phyloP scores from a whole-genome alignment of 2,113 vertebrate genomes.

The Odobenus rosmarus region DNA sequence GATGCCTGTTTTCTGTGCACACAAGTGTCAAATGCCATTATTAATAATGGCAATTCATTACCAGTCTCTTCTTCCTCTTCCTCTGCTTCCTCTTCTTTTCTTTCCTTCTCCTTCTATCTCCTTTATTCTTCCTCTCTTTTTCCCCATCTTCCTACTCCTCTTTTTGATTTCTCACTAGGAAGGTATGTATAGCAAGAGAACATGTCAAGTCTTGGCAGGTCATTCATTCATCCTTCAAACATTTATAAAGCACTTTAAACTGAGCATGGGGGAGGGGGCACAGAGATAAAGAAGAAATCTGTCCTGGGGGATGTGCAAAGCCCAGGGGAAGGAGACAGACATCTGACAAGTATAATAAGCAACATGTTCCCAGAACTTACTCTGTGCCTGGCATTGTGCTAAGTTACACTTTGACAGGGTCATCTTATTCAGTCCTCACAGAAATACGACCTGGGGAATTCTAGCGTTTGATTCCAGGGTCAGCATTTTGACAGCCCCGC shows the following conservation, averaged over 20 bases:
- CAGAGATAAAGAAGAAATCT: background rate
- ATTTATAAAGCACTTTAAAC: background rate
- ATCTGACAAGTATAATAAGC: background rate
- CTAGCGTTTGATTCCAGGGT: slow-evolving; percentile 6
- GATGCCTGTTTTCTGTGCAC: background rate
- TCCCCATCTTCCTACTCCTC: background rate
- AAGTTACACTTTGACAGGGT: background rate
- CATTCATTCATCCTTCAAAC: background rate
- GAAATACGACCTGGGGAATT: background rate
- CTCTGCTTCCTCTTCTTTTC: too few species aligned
- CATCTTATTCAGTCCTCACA: background rate
- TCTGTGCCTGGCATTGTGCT: background rate
- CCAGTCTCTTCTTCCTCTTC: background rate
- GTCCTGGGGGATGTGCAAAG: background rate
- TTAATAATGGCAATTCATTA: background rate
- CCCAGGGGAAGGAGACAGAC: background rate
- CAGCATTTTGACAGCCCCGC: background rate
- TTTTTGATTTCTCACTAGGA: background rate
- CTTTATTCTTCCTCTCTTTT: background rate
- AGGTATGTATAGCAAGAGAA: background rate
- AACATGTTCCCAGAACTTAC: background rate
- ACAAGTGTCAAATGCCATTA: background rate
- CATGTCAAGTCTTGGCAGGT: background rate
- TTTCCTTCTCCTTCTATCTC: background rate
- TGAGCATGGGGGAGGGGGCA: background rate